These are phyloP conservation scores for Caenorhabditis angaria DNA, from an alignment of 2,888 invertebrate genomes.

Conservation along the genomic window DNA sequence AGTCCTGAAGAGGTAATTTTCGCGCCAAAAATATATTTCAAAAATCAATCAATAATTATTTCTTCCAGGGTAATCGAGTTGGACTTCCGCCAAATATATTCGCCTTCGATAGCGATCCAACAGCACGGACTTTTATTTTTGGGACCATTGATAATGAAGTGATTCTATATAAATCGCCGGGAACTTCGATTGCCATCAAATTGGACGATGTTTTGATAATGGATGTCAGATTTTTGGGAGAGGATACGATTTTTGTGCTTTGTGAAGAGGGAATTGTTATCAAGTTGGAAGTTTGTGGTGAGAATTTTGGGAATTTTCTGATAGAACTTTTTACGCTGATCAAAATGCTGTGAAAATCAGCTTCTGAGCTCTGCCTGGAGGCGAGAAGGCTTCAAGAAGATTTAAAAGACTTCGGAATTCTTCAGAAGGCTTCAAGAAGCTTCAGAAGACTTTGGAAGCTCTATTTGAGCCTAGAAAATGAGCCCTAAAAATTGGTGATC, in stretches of 20 bases:
- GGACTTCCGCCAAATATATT: constrained; percentile 28
- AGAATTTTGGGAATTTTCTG: no score
- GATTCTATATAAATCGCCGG: constrained; percentile 17
- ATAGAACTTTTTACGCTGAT: no score
- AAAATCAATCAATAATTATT: neutral
- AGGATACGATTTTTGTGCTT: constrained; percentile 10
- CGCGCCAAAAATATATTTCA: no score
- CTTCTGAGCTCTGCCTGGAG: no score
- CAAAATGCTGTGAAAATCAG: no score
- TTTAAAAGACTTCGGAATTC: no score
- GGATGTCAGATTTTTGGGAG: constrained; percentile 9
- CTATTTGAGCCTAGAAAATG: no score
- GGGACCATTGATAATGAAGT: constrained; percentile 21
- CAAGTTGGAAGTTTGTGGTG: constrained; percentile 16
- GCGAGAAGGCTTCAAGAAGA: no score
- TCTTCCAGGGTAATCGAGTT: constrained; percentile 27
- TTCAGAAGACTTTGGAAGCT: no score
- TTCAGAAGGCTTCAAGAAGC: no score
- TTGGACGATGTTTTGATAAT: neutral
- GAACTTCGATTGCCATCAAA: constrained; percentile 8
- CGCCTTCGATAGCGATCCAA: no score
- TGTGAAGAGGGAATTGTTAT: constrained; percentile 13
- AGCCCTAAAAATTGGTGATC: no score
- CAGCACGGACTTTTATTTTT: constrained; percentile 11
- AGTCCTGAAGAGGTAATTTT: neutral